phyloP scores from a whole-genome alignment of 2,888 invertebrate species.

The Leucania comma region DNA sequence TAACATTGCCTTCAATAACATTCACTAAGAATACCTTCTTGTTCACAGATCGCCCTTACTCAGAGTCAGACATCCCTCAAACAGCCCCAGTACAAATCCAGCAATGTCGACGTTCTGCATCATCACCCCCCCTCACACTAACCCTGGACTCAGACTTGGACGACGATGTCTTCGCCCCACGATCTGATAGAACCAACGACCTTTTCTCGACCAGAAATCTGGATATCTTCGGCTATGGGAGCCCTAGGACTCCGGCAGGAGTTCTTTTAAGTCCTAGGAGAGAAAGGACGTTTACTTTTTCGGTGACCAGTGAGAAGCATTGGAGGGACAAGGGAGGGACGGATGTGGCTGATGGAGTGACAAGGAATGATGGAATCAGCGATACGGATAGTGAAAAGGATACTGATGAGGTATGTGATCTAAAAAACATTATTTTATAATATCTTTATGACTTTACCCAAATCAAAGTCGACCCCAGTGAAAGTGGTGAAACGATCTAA shows the following conservation, averaged over 20 bases:
- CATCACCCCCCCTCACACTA: constrained; percentile 82
- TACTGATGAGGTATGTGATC: constrained; percentile 81
- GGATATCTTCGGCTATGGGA: constrained; percentile 85
- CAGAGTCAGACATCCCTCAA: constrained; percentile 83
- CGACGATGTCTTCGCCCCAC: constrained; percentile 87
- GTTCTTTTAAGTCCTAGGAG: constrained; percentile 84
- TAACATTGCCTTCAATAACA: too few species aligned
- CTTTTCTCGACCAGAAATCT: constrained; percentile 84
- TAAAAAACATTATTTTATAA: not conserved
- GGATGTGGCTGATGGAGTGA: constrained; percentile 81
- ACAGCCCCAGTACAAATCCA: constrained; percentile 72
- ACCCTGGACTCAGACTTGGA: constrained; percentile 84
- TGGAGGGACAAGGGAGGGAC: constrained; percentile 89
- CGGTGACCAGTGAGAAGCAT: constrained; percentile 86
- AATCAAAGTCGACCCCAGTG: not conserved
- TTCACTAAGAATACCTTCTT: not conserved
- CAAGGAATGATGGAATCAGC: constrained; percentile 41
- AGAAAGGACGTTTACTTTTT: constrained; percentile 85
- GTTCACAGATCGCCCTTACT: constrained; percentile 85
- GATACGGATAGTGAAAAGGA: constrained; percentile 59
- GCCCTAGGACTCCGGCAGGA: constrained; percentile 85
- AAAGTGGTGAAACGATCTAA: too few species aligned
- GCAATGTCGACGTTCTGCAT: constrained; percentile 82
- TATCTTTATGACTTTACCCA: not conserved
- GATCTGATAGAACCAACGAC: constrained; percentile 81